Evolutionary conservation across 2,113 vertebrate species (phyloP), one percentile per base, ranked within the genome.

Genomic region (Cyprinodon variegatus): DNA sequence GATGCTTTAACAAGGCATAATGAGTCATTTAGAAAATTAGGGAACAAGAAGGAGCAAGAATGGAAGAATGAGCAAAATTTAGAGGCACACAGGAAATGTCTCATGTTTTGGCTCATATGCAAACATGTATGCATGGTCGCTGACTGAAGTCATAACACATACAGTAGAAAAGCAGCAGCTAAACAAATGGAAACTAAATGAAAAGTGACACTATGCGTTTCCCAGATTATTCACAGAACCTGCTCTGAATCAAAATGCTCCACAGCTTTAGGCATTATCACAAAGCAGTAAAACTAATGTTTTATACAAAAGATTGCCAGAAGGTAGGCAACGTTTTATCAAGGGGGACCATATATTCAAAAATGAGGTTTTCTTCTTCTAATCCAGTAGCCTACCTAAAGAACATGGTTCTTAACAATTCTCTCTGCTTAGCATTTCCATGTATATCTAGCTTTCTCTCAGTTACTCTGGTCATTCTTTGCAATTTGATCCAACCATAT

Each of bases 11-110:
- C 89, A 91, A 90, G 90, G 79, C 85, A 20, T 15, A 67, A 71
- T 64, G 86, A 83, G 83, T 87, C 86, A 72, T 87, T 86, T 84
- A 90, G 89, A 88, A 91, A 94, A 93, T 91, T 87, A 86, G 81
- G 77, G 80, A 80, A 85, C 77, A 79, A 81, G 76, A 80, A 87
- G 75, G 76, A 90, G 88, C 77, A 79, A 81, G 76, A 78, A 87
- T 74, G 76, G 89, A 88, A 80, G 83, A 84, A 84, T 88, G 79
- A 90, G 85, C 79, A 74, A 90, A 87, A 88, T 89, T 89, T 83
- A 84, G 74, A 65, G 74, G 87, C 76, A 74, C 85, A 89, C 83
- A 86, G 90, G 83, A 90, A 82, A 82, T 76, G 85, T 88, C 85
- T 90, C 72, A 82, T 72, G 85, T 83, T n/a, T 86, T 83, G 69